Evolutionary conservation across 1,140 invertebrate species (phyloP), one percentile per base, ranked within the genome.

Genomic region (Drosophila repleta): DNA sequence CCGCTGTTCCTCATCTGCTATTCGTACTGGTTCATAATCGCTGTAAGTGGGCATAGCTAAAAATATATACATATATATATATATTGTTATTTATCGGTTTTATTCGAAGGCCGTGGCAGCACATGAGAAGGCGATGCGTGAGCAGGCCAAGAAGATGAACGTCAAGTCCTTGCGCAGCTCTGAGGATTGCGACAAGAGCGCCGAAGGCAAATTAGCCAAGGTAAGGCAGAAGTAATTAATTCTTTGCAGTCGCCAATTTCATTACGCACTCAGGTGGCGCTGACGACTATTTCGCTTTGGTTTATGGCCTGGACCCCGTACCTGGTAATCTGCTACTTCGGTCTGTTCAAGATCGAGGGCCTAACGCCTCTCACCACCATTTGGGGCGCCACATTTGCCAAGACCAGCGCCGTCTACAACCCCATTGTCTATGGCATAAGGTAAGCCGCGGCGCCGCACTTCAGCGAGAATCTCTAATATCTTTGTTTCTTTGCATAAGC

Each of bases 111-210:
- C 96, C 37, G 96, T 97, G 15, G 93, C 94, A 6, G 94, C 95
- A 45, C 96, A 97, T 77, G 96, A 97, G 81, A 95, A 95, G 90
- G 93, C 94, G 13, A 96, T 97, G 95, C 92, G 95, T 45, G 96
- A 96, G 82, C 96, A 96, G 92, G 96, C 96, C 0, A 96, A 96
- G 90, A 96, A 96, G 91, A 97, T 96, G 96, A 96, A 96, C 77
- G 96, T 97, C 0, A 94, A 96, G 43, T 96, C 96, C 0, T 91
- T 96, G 43, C 90, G 96, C 79, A 95, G 95, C 15, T 93, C 94
- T 3, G 95, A 96, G 70, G 93, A 94, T 46, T 92, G 93, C 7
- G 93, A 93, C 62, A 93, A 94, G 37, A 96, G 95, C 74, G 94
- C 95, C 6, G 95, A 96, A 92, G 94, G 93, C 72, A 96, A 96